phyloP scores from a whole-genome alignment of 2,888 invertebrate species.

The Leptodirus hochenwartii region DNA sequence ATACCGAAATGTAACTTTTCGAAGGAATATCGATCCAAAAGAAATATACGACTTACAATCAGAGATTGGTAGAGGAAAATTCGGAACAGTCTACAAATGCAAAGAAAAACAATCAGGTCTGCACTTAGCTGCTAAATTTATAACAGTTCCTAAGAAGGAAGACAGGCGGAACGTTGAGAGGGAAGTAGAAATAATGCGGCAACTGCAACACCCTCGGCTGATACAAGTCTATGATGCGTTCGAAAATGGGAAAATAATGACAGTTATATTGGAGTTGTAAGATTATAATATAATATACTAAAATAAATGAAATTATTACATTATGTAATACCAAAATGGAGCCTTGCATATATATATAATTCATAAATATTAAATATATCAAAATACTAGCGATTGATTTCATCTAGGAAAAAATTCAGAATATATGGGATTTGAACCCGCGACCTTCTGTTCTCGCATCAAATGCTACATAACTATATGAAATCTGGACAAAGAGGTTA shows the following conservation, averaged over 20 bases:
- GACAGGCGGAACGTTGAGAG: slow-evolving; percentile 83
- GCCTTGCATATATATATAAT: too few species aligned
- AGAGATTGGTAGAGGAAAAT: slow-evolving; percentile 94
- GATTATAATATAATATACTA: too few species aligned
- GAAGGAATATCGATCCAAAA: slow-evolving; percentile 69
- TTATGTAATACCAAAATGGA: too few species aligned
- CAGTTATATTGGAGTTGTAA: slow-evolving; percentile 95
- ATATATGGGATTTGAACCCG: too few species aligned
- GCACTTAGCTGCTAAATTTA: slow-evolving; percentile 83
- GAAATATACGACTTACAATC: slow-evolving; percentile 71
- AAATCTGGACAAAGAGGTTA: too few species aligned
- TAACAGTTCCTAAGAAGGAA: slow-evolving; percentile 67
- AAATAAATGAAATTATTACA: too few species aligned
- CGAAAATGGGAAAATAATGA: slow-evolving; percentile 85
- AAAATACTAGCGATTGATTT: too few species aligned
- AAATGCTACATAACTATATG: too few species aligned
- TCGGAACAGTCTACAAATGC: slow-evolving; percentile 90
- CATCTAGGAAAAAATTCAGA: too few species aligned
- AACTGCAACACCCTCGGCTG: slow-evolving; percentile 83
- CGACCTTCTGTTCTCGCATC: too few species aligned
- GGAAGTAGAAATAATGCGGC: slow-evolving; percentile 93
- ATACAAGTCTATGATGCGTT: slow-evolving; percentile 97
- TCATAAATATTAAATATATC: too few species aligned
- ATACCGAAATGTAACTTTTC: slow-evolving; percentile 68
- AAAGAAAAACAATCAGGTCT: slow-evolving; percentile 64